Conservation (phyloP, 2,797 vertebrate species). For the Amblyraja radiata region DNA sequence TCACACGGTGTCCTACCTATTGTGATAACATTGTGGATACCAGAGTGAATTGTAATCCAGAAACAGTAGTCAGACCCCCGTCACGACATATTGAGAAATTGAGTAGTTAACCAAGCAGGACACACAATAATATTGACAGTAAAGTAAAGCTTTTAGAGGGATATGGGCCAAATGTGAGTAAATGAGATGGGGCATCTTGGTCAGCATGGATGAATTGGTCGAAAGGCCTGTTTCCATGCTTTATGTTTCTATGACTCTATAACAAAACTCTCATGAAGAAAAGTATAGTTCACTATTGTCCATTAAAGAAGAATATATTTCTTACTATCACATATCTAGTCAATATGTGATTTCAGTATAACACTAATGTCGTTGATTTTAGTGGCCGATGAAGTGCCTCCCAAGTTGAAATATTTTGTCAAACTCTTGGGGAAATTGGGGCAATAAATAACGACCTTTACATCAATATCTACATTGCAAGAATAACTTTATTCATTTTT, state of each 20-base stretch:
- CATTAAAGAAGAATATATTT: not conserved
- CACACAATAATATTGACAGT: not conserved
- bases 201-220: too few relatives aligned
- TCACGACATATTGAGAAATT: not conserved
- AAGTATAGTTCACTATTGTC: not conserved
- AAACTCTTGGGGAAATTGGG: not conserved
- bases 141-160: not conserved
- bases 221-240: too few relatives aligned
- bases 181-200: too few relatives aligned
- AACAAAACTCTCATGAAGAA: too few relatives aligned
- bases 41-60: not conserved
- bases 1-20: not conserved
- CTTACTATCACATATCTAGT: not conserved
- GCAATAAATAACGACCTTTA: not conserved
- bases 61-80: not conserved
- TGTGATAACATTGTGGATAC: not conserved
- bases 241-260: not conserved
- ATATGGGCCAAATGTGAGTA: too few relatives aligned
- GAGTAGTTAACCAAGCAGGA: not conserved
- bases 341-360: not conserved
- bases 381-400: not conserved
- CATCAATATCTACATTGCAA: not conserved
- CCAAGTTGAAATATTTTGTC: not conserved
- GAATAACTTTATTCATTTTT: not conserved
- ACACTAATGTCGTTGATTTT: not conserved